A percentile compares a stretch with the other conserved stretches of the same genome.
phyloP scores from a whole-genome alignment of 2,113 vertebrate genomes.

The Ranitomeya variabilis region DNA sequence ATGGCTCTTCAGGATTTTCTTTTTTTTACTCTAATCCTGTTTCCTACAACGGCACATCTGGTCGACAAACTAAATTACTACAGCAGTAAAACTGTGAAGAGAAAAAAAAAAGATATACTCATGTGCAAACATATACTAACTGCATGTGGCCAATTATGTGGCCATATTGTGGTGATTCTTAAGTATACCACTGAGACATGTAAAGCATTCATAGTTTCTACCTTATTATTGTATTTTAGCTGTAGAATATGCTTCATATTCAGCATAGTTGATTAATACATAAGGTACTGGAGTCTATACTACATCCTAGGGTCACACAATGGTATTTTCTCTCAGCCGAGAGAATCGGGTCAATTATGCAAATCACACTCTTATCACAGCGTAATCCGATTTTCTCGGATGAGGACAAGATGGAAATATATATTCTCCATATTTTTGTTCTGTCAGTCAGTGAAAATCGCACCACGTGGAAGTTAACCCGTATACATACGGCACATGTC shows the following conservation, averaged over 20 bases:
- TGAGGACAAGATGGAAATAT: too few species aligned
- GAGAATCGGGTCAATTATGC: too few species aligned
- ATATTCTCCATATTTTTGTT: too few species aligned
- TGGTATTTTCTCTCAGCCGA: too few species aligned
- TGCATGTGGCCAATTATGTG: not conserved
- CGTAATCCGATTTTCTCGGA: too few species aligned
- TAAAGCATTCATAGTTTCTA: not conserved
- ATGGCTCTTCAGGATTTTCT: not conserved
- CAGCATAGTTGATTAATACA: not conserved
- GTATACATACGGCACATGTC: too few species aligned
- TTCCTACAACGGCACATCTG: slow-evolving; percentile 20
- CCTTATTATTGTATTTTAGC: not conserved
- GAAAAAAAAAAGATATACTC: not conserved
- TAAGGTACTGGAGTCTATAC: too few species aligned
- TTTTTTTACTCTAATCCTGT: not conserved
- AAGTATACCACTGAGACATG: not conserved
- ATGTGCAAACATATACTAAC: not conserved
- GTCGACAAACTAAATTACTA: not conserved
- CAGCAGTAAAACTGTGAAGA: not conserved
- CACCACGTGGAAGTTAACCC: too few species aligned
- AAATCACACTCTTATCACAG: too few species aligned
- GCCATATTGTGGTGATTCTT: not conserved
- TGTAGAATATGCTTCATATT: not conserved
- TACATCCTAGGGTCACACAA: too few species aligned
- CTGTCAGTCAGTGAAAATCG: too few species aligned